Percentiles rank a stretch among this genome's conserved stretches.
Conservation (phyloP, 1,140 invertebrate genomes). For the Musca domestica region DNA sequence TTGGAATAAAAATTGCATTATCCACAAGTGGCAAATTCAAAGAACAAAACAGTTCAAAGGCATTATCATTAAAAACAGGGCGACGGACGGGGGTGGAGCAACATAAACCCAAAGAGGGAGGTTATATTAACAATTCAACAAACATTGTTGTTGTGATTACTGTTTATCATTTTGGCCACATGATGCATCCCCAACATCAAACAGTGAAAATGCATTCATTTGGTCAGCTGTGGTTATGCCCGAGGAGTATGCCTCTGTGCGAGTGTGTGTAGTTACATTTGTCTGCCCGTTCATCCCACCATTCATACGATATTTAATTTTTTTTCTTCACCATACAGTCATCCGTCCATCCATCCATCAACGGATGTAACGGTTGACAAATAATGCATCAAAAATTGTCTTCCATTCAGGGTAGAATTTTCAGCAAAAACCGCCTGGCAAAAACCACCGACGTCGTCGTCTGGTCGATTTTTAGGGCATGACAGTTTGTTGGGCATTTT, state of each 20-base stretch:
- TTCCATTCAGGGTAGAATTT: constrained; percentile 8
- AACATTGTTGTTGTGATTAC: not conserved
- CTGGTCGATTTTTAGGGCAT: not conserved
- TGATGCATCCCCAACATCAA: too few species aligned
- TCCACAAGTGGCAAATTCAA: too few species aligned
- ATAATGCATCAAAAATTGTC: constrained; percentile 27
- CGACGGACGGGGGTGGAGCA: too few species aligned
- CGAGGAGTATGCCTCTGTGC: too few species aligned
- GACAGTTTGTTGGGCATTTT: not conserved
- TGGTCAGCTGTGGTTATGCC: not conserved
- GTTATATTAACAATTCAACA: constrained; percentile 2
- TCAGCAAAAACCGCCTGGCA: not conserved
- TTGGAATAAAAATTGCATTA: too few species aligned
- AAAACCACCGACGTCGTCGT: not conserved
- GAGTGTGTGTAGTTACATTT: too few species aligned
- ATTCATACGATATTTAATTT: not conserved
- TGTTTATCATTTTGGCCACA: too few species aligned
- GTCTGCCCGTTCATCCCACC: not conserved
- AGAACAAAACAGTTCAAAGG: too few species aligned
- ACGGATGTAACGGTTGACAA: constrained; percentile 53
- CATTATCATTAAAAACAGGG: too few species aligned
- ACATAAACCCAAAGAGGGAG: too few species aligned
- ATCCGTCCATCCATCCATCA: constrained; percentile 20
- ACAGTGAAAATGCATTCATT: constrained; percentile 4
- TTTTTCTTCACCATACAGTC: not conserved